Conservation (phyloP, 2,113 vertebrate genomes). For the Barbus barbus region DNA sequence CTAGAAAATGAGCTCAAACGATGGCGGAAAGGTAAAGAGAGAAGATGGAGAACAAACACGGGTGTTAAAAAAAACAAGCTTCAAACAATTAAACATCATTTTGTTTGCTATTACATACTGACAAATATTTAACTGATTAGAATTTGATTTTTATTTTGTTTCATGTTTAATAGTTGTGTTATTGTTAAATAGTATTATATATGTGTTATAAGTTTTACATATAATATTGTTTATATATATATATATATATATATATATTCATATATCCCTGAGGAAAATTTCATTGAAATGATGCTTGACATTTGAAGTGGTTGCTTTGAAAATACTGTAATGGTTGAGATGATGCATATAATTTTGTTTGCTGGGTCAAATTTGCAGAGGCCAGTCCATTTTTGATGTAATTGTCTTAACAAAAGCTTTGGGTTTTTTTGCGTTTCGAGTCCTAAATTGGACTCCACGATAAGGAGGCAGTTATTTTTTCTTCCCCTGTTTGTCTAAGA, state of each 20-base stretch:
- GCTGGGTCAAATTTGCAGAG: background rate
- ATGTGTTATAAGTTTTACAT: background rate
- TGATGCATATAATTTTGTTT: background rate
- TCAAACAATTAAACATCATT: too few relatives aligned
- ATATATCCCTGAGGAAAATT: background rate
- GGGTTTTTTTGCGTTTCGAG: background rate
- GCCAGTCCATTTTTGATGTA: slow-evolving; percentile 20
- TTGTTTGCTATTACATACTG: too few relatives aligned
- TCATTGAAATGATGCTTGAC: background rate
- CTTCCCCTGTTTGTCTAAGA: background rate
- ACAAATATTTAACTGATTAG: too few relatives aligned
- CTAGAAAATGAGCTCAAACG: slow-evolving; percentile 90
- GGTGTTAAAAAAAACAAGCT: background rate
- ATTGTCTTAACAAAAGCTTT: slow-evolving; percentile 41
- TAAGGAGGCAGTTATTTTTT: slow-evolving; percentile 11
- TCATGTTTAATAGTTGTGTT: background rate
- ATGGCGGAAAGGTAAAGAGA: slow-evolving; percentile 86
- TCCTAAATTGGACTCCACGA: background rate
- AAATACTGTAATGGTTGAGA: background rate
- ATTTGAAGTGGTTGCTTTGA: background rate
- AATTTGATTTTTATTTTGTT: background rate
- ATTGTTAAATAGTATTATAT: background rate
- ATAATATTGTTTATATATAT: background rate
- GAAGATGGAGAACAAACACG: background rate
- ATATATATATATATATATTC: too few relatives aligned